Base-by-base conservation (phyloP, 2,797 vertebrate genomes). In the Leptatherina wallacei region DNA sequence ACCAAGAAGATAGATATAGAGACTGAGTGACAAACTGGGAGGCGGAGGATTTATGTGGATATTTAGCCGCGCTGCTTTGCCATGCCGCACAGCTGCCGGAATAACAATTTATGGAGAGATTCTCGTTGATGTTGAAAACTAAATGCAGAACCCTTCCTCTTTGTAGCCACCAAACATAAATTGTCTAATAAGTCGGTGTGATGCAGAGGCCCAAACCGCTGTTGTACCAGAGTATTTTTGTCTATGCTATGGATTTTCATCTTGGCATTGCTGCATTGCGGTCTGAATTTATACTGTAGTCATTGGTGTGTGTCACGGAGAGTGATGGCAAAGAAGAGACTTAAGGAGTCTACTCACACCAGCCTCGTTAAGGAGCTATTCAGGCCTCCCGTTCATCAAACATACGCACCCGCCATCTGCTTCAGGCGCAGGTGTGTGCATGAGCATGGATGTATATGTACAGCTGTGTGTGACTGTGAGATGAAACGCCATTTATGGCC, bases 311-410 rank as follows among this genome's bases (percentile, higher is more conserved):
- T 83, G 77, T 89, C 81, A 87, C 61, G 22, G 75, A 84, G 82
- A 86, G 71, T 76, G 83, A 85, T 73, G 81, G 73, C 36, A 55
- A 65, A 60, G 79, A 75, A 51, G 70, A 77, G 71, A 85, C 81
- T 88, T 88, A 78, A 86, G 82, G 79, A 91, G 85, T 89, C 81
- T 64, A 71, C 84, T 88, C 85, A 88, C 85, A 86, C 76, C 81
- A 69, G 47, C 83, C 88, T 91, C 83, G 85, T 91, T 91, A 90
- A 87, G 82, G 77, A 90, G 81, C 74, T 77, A 70, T 84, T 86
- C 88, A 85, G 70, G 64, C 80, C 80, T 82, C 78, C 69, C 42
- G 64, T 90, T 91, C 87, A 86, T 91, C 88, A 90, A 85, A 89
- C 88, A 86, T 71, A 81, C 77, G 56, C 89, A 79, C 78, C 68